Conservation (phyloP, 2,888 invertebrate species). For the Meghimatium bilineatum region DNA sequence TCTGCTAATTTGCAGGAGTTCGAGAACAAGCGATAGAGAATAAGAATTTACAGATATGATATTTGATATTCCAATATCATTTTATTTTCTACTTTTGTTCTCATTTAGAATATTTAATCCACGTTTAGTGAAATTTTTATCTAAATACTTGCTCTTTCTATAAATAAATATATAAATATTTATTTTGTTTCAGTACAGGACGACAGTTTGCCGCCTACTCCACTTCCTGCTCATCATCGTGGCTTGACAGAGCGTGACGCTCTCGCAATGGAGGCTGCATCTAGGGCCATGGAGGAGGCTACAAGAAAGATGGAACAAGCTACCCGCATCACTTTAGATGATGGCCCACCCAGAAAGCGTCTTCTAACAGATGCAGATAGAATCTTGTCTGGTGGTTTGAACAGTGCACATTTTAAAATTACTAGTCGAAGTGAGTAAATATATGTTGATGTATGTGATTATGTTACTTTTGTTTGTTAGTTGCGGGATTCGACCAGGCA, state of each 20-base stretch:
- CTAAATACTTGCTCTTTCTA: no score
- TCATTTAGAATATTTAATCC: no score
- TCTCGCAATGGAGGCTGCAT: conserved; percentile 76
- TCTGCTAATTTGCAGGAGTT: no score
- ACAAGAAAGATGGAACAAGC: conserved; percentile 75
- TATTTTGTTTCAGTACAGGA: conserved; percentile 59
- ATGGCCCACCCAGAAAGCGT: conserved; percentile 67
- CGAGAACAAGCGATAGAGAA: no score
- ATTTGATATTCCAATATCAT: no score
- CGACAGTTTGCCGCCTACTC: conserved; percentile 69
- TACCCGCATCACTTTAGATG: conserved; percentile 66
- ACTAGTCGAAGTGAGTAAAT: conserved; percentile 86
- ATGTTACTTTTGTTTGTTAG: no score
- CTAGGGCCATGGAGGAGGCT: conserved; percentile 76
- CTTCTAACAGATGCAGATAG: conserved; percentile 75
- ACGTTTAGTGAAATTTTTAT: no score
- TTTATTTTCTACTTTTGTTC: no score
- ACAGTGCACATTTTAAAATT: conserved; percentile 89
- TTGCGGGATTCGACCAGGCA: no score
- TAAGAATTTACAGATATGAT: no score
- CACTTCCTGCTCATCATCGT: conserved; percentile 54
- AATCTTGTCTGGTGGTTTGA: conserved; percentile 74
- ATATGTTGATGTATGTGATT: background rate
- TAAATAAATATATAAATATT: background rate
- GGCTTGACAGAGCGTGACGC: conserved; percentile 73